Evolutionary conservation across 2,113 vertebrate species (phyloP).

Genomic region (Athene noctua): DNA sequence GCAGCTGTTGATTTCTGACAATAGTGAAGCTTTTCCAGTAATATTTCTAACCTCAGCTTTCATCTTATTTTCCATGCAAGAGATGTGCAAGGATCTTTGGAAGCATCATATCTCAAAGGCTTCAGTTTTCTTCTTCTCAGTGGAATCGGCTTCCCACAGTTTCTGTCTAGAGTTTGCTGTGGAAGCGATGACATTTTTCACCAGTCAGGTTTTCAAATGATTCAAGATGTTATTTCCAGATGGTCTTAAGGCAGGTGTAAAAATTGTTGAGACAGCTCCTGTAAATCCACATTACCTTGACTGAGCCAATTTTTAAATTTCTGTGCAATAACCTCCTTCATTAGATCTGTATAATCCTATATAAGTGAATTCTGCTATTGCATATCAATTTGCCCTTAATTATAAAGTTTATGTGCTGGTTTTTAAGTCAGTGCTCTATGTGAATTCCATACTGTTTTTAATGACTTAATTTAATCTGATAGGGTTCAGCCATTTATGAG

Average conservation of each 20-base stretch:
- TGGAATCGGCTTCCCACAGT: background rate
- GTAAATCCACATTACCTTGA: background rate
- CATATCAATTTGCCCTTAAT: background rate
- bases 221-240: background rate
- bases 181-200: background rate
- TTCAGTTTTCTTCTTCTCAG: background rate
- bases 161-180: background rate
- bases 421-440: background rate
- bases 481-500: background rate
- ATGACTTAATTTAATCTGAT: background rate
- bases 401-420: background rate
- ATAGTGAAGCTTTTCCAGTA: background rate
- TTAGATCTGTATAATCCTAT: background rate
- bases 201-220: background rate
- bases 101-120: background rate
- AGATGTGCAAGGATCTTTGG: background rate
- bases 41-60: background rate
- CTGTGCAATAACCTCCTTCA: background rate
- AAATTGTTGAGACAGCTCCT: background rate
- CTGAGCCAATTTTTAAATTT: background rate
- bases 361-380: background rate
- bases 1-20: slow-evolving; percentile 18
- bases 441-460: background rate
- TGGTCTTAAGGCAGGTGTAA: background rate
- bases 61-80: background rate